Evolutionary conservation across 2,113 vertebrate genomes (phyloP).

Genomic region (Nothobranchius furzeri): DNA sequence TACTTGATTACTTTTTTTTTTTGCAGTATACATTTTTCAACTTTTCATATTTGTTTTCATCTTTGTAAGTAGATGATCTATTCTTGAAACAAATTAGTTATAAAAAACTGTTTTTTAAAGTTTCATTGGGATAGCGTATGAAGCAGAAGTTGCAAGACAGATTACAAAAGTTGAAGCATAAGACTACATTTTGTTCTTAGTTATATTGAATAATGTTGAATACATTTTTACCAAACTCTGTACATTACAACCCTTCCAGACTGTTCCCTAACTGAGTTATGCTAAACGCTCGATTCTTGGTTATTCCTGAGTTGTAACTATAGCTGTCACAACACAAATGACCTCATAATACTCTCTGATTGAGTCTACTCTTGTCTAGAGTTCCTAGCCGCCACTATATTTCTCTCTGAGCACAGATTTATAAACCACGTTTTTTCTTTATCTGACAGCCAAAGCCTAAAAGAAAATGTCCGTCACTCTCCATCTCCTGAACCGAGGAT

Average conservation of each 20-base stretch:
- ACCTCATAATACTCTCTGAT: slow-evolving; percentile 19
- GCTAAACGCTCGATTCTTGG: slow-evolving; percentile 25
- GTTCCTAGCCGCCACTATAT: slow-evolving; percentile 24
- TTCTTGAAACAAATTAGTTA: neutral
- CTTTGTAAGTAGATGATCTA: neutral
- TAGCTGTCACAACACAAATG: slow-evolving; percentile 33
- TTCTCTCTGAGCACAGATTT: slow-evolving; percentile 27
- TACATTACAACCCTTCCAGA: neutral
- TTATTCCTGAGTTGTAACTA: slow-evolving; percentile 27
- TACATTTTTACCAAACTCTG: no score
- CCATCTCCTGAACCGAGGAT: slow-evolving; percentile 51
- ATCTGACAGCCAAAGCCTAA: slow-evolving; percentile 27
- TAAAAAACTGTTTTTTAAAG: neutral
- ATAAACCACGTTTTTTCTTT: slow-evolving; percentile 42
- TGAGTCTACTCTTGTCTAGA: slow-evolving; percentile 24
- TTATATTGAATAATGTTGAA: no score
- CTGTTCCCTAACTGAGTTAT: slow-evolving; percentile 5
- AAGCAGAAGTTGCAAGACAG: neutral
- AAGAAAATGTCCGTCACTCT: slow-evolving; percentile 46
- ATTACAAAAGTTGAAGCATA: neutral
- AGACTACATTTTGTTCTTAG: no score
- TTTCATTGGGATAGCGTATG: no score
- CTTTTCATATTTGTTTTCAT: neutral
- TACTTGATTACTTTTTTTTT: no score
- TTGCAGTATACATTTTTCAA: no score